Evolutionary conservation across 2,888 invertebrate species (phyloP), one percentile per base, ranked within the genome.

Genomic region (Maniola hyperantus): DNA sequence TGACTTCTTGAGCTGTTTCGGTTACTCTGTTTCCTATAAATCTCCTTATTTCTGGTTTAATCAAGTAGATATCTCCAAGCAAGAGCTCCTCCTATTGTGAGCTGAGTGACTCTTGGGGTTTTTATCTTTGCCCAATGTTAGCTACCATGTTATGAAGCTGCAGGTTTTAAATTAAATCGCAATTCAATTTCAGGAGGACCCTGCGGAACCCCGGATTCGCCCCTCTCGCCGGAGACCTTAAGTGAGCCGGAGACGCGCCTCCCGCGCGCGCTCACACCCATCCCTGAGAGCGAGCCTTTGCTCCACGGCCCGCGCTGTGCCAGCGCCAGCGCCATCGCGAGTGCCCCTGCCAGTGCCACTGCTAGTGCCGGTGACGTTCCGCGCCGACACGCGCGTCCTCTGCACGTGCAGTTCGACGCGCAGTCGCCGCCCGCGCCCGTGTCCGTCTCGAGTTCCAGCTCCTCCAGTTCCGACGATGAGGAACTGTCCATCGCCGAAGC

Each of bases 401-500:
- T 94, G 71, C 94, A 92, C 79, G 95, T 95, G 69, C 93, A 95
- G 83, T 95, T 95, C 80, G 92, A 93, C 75, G 92, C 91, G 75
- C 89, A 89, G 75, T 86, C 86, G 74, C 85, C 93, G 74, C 78
- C 87, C 67, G 82, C 89, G 50, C 83, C 92, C 71, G 86, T 86
- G 1, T 87, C 92, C 50, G 67, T 77, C 51, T 79, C 82, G 60
- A 79, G 82, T 36, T 77, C 80, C 69, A 89, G 85, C 73, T 92
- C 91, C 60, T 87, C 93, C 68, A 93, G 93, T 55, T 93, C 93
- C 58, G 94, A 94, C 73, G 94, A 94, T 67, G 95, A 94, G 67
- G 92, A 95, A 53, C 93, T 93, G 11, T 93, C 94, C 59, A 88
- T 94, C 76, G 92, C 95, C 7, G 96, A 96, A 82, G 94, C 95